These are phyloP conservation scores for Amphipyra berbera DNA, from an alignment of 2,888 invertebrate genomes.

Conservation along the genomic window DNA sequence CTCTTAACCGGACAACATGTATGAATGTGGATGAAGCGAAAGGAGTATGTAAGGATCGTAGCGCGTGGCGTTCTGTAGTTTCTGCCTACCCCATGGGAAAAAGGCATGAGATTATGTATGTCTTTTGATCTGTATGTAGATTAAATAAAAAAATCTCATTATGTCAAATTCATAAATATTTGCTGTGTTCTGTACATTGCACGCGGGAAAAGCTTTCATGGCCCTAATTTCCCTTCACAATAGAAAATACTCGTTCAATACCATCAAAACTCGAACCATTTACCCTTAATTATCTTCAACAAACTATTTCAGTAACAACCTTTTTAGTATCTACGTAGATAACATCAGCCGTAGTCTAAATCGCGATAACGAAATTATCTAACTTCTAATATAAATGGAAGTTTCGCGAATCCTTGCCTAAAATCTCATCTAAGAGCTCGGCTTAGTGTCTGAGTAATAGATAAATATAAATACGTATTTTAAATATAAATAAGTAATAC, in stretches of 20 bases:
- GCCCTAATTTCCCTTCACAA: slow-evolving; percentile 24
- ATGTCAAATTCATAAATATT: no score
- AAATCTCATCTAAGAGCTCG: slow-evolving; percentile 14
- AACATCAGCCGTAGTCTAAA: slow-evolving; percentile 41
- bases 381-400: slow-evolving; percentile 52
- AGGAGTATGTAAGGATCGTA: no score
- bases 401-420: slow-evolving; percentile 35
- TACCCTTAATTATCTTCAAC: slow-evolving; percentile 32
- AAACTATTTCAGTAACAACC: slow-evolving; percentile 44
- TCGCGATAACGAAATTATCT: slow-evolving; percentile 53
- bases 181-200: no score
- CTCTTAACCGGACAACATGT: no score
- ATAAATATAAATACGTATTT: slow-evolving; percentile 12
- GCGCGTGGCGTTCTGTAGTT: no score
- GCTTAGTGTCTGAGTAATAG: slow-evolving; percentile 16
- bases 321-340: slow-evolving; percentile 51
- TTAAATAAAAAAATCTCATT: no score
- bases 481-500: slow-evolving; percentile 1
- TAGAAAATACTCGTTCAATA: slow-evolving; percentile 29
- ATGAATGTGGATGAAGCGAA: no score
- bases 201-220: neutral
- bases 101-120: no score
- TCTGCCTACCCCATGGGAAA: no score
- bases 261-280: slow-evolving; percentile 23
- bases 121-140: no score